Conservation (phyloP, 2,888 invertebrate genomes). For the Pachymerium ferrugineum region DNA sequence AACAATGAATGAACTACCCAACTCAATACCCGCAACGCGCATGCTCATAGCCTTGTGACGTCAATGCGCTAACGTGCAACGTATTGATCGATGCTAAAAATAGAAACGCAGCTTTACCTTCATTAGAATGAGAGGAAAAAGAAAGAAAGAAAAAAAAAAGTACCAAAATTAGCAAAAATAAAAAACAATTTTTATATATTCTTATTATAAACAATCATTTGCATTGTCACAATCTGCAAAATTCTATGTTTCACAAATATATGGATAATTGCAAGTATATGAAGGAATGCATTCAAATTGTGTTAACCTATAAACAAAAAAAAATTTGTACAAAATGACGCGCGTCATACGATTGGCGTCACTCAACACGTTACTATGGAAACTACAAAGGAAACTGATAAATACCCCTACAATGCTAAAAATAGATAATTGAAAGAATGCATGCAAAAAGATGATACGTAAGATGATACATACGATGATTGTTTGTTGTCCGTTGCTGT, state of each 20-base stretch:
- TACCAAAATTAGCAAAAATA: no score
- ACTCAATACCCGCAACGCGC: neutral
- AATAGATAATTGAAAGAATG: no score
- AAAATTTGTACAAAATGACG: neutral
- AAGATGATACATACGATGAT: neutral
- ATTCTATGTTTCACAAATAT: no score
- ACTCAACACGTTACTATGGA: neutral
- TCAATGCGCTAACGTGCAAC: slow-evolving; percentile 22
- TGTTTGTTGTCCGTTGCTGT: neutral
- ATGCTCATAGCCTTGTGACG: neutral
- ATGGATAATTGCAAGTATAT: no score
- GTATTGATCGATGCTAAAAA: slow-evolving; percentile 2
- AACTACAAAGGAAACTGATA: neutral
- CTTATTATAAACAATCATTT: no score
- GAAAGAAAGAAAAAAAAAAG: no score
- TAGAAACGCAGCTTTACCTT: neutral
- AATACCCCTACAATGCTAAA: neutral
- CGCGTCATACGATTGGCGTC: slow-evolving; percentile 8
- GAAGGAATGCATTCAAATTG: no score
- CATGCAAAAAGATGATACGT: neutral
- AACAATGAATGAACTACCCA: slow-evolving; percentile 16
- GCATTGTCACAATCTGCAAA: no score
- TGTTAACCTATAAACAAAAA: no score
- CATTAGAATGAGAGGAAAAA: neutral
- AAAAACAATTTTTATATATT: no score